Conservation (phyloP, 2,113 vertebrate species). For the Dipodomys merriami region DNA sequence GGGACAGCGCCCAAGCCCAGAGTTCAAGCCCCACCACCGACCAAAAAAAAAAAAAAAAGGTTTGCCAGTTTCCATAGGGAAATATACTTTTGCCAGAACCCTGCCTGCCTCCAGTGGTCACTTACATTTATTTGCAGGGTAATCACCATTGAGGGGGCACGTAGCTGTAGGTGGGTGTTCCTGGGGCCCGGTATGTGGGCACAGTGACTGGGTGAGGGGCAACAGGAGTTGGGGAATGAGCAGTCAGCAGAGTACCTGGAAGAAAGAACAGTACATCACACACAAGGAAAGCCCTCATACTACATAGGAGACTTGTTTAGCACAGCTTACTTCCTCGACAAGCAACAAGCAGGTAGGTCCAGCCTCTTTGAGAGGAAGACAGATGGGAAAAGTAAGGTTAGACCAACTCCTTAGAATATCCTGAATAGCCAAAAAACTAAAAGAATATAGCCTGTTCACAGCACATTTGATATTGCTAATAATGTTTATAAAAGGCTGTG, state of each 20-base stretch:
- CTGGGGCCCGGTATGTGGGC: slow-evolving; percentile 95
- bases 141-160: slow-evolving; percentile 98
- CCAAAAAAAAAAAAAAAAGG: no score
- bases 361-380: background rate
- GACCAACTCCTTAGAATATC: background rate
- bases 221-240: slow-evolving; percentile 95
- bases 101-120: background rate
- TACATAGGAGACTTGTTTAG: background rate
- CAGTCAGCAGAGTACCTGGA: slow-evolving; percentile 94
- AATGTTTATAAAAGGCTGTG: background rate
- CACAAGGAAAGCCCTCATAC: background rate
- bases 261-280: slow-evolving; percentile 65
- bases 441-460: no score
- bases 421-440: background rate
- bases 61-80: background rate
- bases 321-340: background rate
- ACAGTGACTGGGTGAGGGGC: slow-evolving; percentile 95
- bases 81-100: background rate
- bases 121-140: slow-evolving; percentile 89
- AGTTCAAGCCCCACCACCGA: no score
- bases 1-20: no score
- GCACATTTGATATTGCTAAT: no score
- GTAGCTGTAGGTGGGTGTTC: slow-evolving; percentile 98
- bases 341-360: background rate
- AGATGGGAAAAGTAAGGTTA: background rate